phyloP scores from a whole-genome alignment of 2,797 vertebrate genomes.

The Rhynchotus rufescens region DNA sequence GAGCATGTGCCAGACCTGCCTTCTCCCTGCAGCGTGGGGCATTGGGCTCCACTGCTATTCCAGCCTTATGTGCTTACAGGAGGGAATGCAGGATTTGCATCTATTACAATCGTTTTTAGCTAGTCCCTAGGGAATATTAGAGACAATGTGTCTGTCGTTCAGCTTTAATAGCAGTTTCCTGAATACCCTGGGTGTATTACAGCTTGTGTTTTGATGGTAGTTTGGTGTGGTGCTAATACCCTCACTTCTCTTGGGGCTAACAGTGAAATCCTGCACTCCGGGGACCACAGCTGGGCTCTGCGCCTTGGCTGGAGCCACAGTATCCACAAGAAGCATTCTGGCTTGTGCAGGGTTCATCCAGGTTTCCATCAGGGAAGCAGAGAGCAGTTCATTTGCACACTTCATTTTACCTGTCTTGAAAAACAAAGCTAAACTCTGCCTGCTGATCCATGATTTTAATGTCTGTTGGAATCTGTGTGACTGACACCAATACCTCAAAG shows the following conservation, averaged over 20 bases:
- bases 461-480: background rate
- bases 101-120: constrained; percentile 49
- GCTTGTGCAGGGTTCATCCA: constrained; percentile 18
- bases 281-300: background rate
- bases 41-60: background rate
- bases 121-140: constrained; percentile 59
- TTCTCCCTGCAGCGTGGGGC: background rate
- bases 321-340: background rate
- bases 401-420: background rate
- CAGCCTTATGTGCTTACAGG: background rate
- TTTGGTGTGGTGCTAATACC: constrained; percentile 51
- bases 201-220: constrained; percentile 65
- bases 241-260: constrained; percentile 7
- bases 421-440: background rate
- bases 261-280: constrained; percentile 42
- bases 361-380: background rate
- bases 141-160: constrained; percentile 67
- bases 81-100: constrained; percentile 43
- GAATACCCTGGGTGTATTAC: constrained; percentile 54
- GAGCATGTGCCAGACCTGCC: background rate
- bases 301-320: background rate
- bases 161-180: constrained; percentile 64
- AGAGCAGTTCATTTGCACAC: background rate
- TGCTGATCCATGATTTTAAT: background rate
- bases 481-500: background rate